A percentile compares a stretch with the other conserved stretches of the same genome.
These are phyloP conservation scores for Rotaria socialis DNA, from an alignment of 2,888 invertebrate genomes.

Conservation along the genomic window DNA sequence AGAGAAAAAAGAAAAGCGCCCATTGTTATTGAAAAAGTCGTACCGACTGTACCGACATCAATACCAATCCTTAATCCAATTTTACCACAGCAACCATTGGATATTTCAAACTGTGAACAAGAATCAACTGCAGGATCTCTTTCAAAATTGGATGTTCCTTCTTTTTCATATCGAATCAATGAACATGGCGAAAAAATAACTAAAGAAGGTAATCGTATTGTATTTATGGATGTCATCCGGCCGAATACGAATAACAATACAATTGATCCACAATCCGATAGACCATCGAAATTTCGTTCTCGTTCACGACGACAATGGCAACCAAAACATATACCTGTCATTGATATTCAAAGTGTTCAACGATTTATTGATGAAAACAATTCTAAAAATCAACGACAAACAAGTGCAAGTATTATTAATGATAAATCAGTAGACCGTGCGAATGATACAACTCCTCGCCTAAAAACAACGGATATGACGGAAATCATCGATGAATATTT, in stretches of 20 bases:
- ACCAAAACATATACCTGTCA: not conserved
- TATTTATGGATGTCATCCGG: not conserved
- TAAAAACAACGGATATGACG: not conserved
- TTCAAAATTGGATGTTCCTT: not conserved
- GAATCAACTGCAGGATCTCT: not conserved
- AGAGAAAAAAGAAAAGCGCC: not conserved
- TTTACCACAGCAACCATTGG: not conserved
- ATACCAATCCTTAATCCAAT: not conserved
- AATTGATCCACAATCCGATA: not conserved
- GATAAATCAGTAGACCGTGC: not conserved
- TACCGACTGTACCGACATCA: not conserved
- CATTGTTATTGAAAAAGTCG: not conserved
- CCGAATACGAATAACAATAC: not conserved
- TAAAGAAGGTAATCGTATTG: slow-evolving; percentile 1
- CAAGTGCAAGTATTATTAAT: not conserved
- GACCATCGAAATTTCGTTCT: not conserved
- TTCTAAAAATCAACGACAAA: not conserved
- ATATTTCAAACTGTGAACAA: not conserved
- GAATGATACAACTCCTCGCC: not conserved
- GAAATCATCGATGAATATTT: not conserved
- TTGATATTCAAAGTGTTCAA: not conserved
- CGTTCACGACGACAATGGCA: not conserved
- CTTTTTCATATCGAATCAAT: not conserved
- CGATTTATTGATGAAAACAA: not conserved
- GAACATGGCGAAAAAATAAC: slow-evolving; percentile 10